Evolutionary conservation across 2,797 vertebrate genomes (phyloP).

Genomic region (Amblyopsis hoosieri): DNA sequence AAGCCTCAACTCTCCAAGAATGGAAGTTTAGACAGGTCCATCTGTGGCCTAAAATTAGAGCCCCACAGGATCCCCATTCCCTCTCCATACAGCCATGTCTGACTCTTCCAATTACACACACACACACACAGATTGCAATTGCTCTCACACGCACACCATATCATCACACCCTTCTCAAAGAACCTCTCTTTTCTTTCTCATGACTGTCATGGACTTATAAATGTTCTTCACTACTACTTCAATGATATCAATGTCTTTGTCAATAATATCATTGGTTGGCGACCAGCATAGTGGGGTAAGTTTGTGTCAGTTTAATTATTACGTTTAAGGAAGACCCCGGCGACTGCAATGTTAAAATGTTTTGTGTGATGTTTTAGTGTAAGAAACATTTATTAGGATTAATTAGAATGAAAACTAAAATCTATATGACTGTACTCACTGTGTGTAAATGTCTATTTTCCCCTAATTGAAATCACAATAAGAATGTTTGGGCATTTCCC

Average conservation of each 20-base stretch:
- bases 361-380: background rate
- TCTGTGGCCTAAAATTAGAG: conserved; percentile 89
- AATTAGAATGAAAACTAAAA: background rate
- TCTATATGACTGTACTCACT: background rate
- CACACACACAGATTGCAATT: conserved; percentile 8
- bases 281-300: conserved; percentile 50
- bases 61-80: conserved; percentile 34
- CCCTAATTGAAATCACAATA: background rate
- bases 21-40: conserved; percentile 87
- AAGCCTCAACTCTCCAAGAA: conserved; percentile 82
- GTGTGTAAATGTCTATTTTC: background rate
- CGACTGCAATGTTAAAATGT: background rate
- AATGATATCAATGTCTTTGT: no score
- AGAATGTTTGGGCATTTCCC: background rate
- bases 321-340: background rate
- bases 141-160: background rate
- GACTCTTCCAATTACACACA: conserved; percentile 9
- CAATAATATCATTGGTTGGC: background rate
- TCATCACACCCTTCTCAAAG: conserved; percentile 41
- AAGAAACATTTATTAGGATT: background rate
- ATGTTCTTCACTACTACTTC: background rate
- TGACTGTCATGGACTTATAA: conserved; percentile 34
- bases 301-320: background rate
- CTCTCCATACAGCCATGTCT: conserved; percentile 48
- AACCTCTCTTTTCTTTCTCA: conserved; percentile 20